phyloP scores from a whole-genome alignment of 2,888 invertebrate species.

The Leucophenga maculata region DNA sequence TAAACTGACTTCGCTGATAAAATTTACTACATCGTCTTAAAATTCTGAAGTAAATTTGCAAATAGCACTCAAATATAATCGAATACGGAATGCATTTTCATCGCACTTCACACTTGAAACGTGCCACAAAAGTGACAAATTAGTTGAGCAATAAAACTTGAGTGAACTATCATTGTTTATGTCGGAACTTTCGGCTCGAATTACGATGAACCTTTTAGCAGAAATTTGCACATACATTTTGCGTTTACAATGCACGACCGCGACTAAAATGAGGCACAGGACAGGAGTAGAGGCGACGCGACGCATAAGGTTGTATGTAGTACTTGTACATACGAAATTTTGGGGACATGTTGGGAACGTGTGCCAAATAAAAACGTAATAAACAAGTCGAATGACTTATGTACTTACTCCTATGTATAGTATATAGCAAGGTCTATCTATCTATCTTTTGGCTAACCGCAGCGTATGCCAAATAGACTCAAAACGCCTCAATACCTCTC shows the following conservation, averaged over 20 bases:
- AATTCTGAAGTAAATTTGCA: background rate
- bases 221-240: slow-evolving; percentile 52
- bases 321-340: background rate
- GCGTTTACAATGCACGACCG: slow-evolving; percentile 26
- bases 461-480: slow-evolving; percentile 5
- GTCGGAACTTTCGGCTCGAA: slow-evolving; percentile 17
- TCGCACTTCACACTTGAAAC: slow-evolving; percentile 4
- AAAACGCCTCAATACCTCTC: background rate
- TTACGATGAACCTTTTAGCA: slow-evolving; percentile 30
- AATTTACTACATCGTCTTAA: background rate
- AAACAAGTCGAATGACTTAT: slow-evolving; percentile 51
- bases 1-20: no score
- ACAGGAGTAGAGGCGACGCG: no score
- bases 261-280: no score
- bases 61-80: slow-evolving; percentile 8
- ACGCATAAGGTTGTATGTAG: background rate
- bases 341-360: slow-evolving; percentile 37
- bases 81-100: background rate
- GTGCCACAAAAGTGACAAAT: slow-evolving; percentile 62
- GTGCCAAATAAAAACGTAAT: slow-evolving; percentile 57
- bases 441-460: background rate
- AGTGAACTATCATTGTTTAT: slow-evolving; percentile 48
- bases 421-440: no score
- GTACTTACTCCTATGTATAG: background rate
- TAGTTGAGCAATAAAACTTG: slow-evolving; percentile 67